Evolutionary conservation across 2,113 vertebrate genomes (phyloP), one percentile per base, ranked within the genome.

Genomic region (Illadopsis cleaveri): DNA sequence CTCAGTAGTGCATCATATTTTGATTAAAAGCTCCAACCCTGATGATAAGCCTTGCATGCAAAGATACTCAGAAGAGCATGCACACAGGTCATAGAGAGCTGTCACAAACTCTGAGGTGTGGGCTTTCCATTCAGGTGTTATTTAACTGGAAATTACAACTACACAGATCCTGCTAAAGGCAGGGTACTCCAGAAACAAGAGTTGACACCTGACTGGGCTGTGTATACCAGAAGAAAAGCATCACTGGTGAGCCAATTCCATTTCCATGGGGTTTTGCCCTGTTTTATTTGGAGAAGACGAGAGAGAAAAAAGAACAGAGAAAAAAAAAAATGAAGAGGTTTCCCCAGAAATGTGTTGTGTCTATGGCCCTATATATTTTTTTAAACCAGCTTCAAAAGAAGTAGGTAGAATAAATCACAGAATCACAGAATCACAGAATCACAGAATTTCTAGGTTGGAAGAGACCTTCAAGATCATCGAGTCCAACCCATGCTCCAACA

Each of bases 261-360:
- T 79, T 92, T 65, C 60, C 18, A 54, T 10, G 9, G 51, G 5
- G 4, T 58, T 79, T 82, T 50, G 3, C 10, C 4, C 25, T 47
- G 4, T 11, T 68, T 90, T 50, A 30, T 9, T 12, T 7, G 4
- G 5, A 31, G 12, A 73, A 48, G 44, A 80, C 64, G 19, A 73
- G 22, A 20, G 15, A 51, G 37, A 50, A 90, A 19, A 82, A 60
- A 22, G 1, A 57, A 40, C 2, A 38, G 8, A 8, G 27, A 5
- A 2, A 6, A 14, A 10, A 9, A n/a, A 3, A 51, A 51, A 28
- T 48, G 24, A 48, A 24, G 8, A 5, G 0, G 0, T 79, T 88
- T 71, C 15, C 35, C 8, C 24, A 44, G 14, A 35, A 47, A 56
- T 42, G 3, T 38, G 27, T 25, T 68, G 12, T 33, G 3, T 48